phyloP scores from a whole-genome alignment of 2,888 invertebrate genomes.

The Cremastinae sp. region DNA sequence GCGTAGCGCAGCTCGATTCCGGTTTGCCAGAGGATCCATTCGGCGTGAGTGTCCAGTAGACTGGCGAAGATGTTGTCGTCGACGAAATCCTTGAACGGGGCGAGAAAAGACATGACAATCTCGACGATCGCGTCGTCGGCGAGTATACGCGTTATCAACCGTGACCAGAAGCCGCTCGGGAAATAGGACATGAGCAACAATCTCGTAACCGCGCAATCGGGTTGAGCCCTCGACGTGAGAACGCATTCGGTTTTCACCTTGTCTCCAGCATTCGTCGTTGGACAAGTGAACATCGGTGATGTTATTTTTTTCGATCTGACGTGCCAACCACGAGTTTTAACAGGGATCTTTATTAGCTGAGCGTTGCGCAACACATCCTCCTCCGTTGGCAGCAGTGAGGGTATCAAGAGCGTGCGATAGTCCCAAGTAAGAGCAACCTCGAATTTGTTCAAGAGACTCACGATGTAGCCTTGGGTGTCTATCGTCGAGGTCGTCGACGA shows the following conservation, averaged over 20 bases:
- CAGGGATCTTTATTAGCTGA: slow-evolving; percentile 82
- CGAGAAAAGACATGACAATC: slow-evolving; percentile 88
- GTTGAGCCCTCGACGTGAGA: slow-evolving; percentile 81
- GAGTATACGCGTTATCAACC: slow-evolving; percentile 94
- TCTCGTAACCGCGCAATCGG: slow-evolving; percentile 85
- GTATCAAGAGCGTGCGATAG: slow-evolving; percentile 92
- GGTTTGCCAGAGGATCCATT: slow-evolving; percentile 97
- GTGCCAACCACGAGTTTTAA: slow-evolving; percentile 86
- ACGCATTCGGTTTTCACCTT: slow-evolving; percentile 77
- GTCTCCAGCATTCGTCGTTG: slow-evolving; percentile 65
- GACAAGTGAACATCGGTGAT: slow-evolving; percentile 78
- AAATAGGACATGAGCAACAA: slow-evolving; percentile 97
- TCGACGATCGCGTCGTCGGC: slow-evolving; percentile 93
- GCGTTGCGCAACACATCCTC: slow-evolving; percentile 83
- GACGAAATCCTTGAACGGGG: slow-evolving; percentile 86
- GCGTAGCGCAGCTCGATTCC: slow-evolving; percentile 94
- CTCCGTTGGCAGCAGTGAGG: slow-evolving; percentile 92
- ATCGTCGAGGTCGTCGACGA: slow-evolving; percentile 89
- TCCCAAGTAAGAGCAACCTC: slow-evolving; percentile 99
- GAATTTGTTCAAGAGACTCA: slow-evolving; percentile 96
- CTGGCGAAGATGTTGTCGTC: slow-evolving; percentile 84
- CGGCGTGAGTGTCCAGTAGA: slow-evolving; percentile 87
- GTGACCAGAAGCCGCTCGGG: slow-evolving; percentile 98
- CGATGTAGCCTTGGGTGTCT: slow-evolving; percentile 89
- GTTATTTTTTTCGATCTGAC: slow-evolving; percentile 83